phyloP scores from a whole-genome alignment of 2,113 vertebrate species.

The Eupsittula cactorum region DNA sequence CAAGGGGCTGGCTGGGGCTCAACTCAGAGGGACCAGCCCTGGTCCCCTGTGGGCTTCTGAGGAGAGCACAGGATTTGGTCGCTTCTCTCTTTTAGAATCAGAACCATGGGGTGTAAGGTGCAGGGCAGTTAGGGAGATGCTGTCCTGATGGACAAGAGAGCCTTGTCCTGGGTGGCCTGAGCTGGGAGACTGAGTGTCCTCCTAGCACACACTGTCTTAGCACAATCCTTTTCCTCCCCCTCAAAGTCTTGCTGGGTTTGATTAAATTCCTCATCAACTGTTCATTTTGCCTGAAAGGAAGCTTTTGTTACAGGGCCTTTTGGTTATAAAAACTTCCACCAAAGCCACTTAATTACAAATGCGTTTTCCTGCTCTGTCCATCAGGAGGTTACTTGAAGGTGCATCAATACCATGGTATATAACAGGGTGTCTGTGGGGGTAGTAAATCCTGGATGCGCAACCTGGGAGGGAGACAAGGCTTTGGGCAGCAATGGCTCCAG shows the following conservation, averaged over 20 bases:
- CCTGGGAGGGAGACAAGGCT: neutral
- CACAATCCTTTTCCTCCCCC: neutral
- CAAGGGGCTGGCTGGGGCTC: neutral
- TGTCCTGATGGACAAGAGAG: accelerated
- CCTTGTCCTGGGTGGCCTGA: neutral
- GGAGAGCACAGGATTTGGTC: neutral
- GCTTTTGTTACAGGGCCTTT: conserved; percentile 35
- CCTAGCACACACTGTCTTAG: neutral
- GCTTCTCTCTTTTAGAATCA: neutral
- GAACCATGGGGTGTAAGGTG: accelerated
- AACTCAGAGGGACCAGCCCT: neutral
- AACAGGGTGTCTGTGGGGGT: accelerated
- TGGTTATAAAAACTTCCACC: neutral
- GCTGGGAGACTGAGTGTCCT: neutral
- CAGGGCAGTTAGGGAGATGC: accelerated
- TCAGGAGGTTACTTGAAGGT: neutral
- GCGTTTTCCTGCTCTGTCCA: neutral
- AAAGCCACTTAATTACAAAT: neutral
- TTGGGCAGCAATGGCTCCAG: neutral
- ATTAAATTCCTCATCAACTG: conserved; percentile 25
- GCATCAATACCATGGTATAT: accelerated
- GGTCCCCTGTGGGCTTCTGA: neutral
- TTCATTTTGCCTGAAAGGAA: conserved; percentile 49
- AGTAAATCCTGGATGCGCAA: neutral
- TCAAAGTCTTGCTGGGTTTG: neutral